Percentiles rank a stretch among this genome's conserved stretches.
Conservation (phyloP, 2,797 vertebrate species). For the Artibeus lituratus region DNA sequence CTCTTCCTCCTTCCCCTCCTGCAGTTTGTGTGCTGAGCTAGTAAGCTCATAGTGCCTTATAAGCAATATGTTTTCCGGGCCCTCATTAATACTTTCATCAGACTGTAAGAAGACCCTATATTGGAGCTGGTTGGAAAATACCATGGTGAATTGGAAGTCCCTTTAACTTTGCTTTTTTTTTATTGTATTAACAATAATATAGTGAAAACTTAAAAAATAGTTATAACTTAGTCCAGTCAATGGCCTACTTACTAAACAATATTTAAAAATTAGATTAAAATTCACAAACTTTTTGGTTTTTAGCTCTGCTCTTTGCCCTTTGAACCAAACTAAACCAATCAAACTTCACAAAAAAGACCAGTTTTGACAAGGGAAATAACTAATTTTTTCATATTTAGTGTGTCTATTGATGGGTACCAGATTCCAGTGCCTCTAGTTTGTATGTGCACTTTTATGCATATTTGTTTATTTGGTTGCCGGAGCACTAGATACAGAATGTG, state of each 20-base stretch:
- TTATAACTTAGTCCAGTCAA: background rate
- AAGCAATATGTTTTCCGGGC: background rate
- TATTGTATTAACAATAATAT: background rate
- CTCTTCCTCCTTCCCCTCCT: background rate
- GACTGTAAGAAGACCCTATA: background rate
- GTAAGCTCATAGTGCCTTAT: no score
- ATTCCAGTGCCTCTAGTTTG: background rate
- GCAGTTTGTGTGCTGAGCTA: background rate
- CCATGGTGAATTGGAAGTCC: background rate
- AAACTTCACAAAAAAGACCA: background rate
- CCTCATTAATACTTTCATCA: background rate
- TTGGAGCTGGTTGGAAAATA: background rate
- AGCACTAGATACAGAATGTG: background rate
- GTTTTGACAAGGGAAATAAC: background rate
- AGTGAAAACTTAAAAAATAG: background rate
- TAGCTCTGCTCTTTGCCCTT: background rate
- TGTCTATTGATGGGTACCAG: background rate
- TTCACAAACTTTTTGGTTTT: background rate
- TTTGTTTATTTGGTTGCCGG: background rate
- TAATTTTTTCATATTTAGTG: background rate
- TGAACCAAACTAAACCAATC: background rate
- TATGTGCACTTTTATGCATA: background rate
- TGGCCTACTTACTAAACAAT: background rate
- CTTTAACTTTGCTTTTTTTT: conserved; percentile 30
- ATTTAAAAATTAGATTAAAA: conserved; percentile 13